Conservation (phyloP, 2,113 vertebrate genomes). For the Melierax canorus region DNA sequence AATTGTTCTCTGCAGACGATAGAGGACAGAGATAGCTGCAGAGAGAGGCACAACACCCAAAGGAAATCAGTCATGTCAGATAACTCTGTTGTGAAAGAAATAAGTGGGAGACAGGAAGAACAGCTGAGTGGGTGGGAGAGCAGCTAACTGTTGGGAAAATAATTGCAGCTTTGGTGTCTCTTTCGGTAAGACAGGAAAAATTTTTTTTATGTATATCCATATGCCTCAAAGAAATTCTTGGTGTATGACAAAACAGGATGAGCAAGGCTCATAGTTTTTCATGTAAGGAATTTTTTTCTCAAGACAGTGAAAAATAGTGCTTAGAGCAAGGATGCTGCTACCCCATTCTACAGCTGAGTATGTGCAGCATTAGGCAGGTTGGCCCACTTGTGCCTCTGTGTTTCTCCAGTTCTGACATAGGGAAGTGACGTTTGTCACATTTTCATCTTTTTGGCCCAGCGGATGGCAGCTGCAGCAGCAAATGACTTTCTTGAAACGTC, state of each 20-base stretch:
- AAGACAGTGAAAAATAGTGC: neutral
- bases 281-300: neutral
- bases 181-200: neutral
- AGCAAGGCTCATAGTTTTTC: neutral
- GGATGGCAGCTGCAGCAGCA: neutral
- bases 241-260: neutral
- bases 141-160: neutral
- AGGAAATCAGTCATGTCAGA: neutral
- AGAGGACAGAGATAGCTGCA: neutral
- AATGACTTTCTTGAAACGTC: neutral
- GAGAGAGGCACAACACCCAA: neutral
- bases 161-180: neutral
- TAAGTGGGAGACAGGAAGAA: neutral
- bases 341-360: neutral
- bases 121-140: neutral
- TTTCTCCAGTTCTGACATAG: neutral
- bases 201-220: neutral
- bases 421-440: neutral
- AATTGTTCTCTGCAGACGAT: neutral
- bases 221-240: neutral
- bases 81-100: neutral
- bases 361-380: neutral
- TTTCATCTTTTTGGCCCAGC: neutral
- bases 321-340: neutral
- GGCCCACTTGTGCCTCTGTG: neutral